These are phyloP conservation scores for Rhincodon typus DNA, from an alignment of 2,797 vertebrate species.

Conservation along the genomic window DNA sequence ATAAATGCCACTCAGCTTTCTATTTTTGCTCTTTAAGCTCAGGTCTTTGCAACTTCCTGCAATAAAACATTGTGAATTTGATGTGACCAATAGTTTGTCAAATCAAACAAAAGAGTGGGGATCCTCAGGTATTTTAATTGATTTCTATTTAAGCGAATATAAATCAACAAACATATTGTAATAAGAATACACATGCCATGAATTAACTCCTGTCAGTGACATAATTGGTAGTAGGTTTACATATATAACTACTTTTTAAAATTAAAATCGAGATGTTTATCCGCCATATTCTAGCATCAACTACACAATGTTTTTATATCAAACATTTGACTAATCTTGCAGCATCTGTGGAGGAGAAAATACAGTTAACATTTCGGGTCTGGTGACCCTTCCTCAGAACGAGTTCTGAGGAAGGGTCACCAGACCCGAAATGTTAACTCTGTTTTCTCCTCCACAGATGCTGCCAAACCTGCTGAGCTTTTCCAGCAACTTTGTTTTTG, in stretches of 20 bases:
- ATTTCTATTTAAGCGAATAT: neutral
- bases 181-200: neutral
- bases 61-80: neutral
- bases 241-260: neutral
- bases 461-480: too few relatives aligned
- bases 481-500: too few relatives aligned
- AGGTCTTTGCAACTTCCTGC: neutral
- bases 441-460: too few relatives aligned
- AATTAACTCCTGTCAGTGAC: neutral
- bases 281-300: neutral
- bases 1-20: neutral
- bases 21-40: neutral
- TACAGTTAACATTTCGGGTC: too few relatives aligned
- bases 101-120: neutral
- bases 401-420: too few relatives aligned
- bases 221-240: neutral
- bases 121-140: neutral
- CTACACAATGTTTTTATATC: neutral
- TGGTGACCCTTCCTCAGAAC: too few relatives aligned
- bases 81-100: neutral
- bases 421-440: too few relatives aligned
- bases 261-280: conserved; percentile 13
- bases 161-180: neutral
- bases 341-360: too few relatives aligned
- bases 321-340: neutral